Evolutionary conservation across 2,797 vertebrate genomes (phyloP), one percentile per base, ranked within the genome.

Genomic region (Gobio occitaniae): DNA sequence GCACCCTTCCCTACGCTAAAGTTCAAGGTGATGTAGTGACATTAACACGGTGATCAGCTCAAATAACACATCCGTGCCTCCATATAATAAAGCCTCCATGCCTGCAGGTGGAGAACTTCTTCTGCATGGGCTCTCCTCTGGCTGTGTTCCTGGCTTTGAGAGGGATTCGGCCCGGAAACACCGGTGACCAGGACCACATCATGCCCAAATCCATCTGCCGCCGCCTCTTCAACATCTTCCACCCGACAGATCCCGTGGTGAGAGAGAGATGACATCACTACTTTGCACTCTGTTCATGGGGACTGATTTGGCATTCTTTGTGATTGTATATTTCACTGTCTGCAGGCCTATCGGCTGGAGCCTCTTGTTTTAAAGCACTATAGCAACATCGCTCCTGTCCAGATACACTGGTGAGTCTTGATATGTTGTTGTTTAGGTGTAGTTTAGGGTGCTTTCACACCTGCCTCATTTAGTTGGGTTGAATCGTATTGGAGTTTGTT

Each of bases 231-330:
- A 99, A 99, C 86, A 97, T 99, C 91, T 99, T 99, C 92, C 98
- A 99, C 87, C 98, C 98, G 16, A 98, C 98, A 76, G 98, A 99
- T 89, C 98, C 98, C 85, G 98, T 99, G 97, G 98, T 99, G 90
- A 97, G 97, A 96, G 47, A 25, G 97, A 48, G 47, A 48, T 48
- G 65, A 2, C 13, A 25, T 13, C 17, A 8, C 54, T 75, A 0
- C 72, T 0, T 54, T 16, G 69, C 11, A 81, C 70, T 48, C 69
- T 61, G 54, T 32, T 50, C 19, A 52, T 56, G 13, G 6, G 16
- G 38, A 54, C 8, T 54, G 13, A 21, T 10, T 66, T 44, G 4
- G 0, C 50, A 0, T 38, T 54, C 12, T 21, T n/a, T 66, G 38
- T 48, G 9, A 88, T 6, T 32, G 41, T 82, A 5, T 38, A 15